Conservation (phyloP, 2,113 vertebrate genomes). For the Chamaetylas fuelleborni region DNA sequence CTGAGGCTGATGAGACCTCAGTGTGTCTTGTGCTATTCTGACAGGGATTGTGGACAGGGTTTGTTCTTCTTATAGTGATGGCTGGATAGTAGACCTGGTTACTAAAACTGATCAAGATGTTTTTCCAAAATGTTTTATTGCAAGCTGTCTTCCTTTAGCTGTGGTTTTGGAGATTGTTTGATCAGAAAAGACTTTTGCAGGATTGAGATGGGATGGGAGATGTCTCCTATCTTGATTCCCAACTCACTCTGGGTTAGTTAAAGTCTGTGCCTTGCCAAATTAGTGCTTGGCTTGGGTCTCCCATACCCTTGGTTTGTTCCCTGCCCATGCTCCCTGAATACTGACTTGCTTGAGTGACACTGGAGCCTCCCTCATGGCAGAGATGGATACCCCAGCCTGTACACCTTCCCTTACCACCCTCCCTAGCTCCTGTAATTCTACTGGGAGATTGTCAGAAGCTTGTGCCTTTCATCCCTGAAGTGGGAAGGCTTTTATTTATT, state of each 20-base stretch:
- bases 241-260: neutral
- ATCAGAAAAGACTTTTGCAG: neutral
- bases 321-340: neutral
- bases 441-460: neutral
- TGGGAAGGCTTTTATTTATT: constrained; percentile 40
- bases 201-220: neutral
- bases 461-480: constrained; percentile 12
- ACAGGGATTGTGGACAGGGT: neutral
- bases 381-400: neutral
- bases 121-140: neutral
- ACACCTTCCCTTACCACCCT: neutral
- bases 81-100: neutral
- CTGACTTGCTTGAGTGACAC: neutral
- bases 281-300: neutral
- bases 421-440: neutral
- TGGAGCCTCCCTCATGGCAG: neutral
- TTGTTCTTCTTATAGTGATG: neutral
- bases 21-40: neutral
- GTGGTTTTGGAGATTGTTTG: neutral
- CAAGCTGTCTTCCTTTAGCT: neutral
- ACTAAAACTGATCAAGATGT: neutral
- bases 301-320: neutral
- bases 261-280: neutral
- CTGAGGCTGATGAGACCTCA: neutral
- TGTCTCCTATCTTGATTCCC: neutral